These are phyloP conservation scores for Stenolophus ochropezus DNA, from an alignment of 2,888 invertebrate genomes.

Conservation along the genomic window DNA sequence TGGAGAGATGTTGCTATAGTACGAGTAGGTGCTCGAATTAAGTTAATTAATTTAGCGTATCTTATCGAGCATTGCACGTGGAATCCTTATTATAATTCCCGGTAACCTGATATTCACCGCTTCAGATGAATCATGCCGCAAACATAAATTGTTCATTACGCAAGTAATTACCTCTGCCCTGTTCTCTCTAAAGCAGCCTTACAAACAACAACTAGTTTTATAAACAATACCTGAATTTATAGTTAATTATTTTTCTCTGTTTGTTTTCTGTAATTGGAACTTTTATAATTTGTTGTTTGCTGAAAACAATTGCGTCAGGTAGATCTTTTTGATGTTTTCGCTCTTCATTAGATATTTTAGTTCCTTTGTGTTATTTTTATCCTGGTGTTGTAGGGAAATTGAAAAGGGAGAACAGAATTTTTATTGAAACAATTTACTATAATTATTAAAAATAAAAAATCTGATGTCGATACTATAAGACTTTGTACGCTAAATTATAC, in stretches of 20 bases:
- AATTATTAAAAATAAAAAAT: too few relatives aligned
- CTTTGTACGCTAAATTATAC: too few relatives aligned
- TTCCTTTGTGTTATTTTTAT: background rate
- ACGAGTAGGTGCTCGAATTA: background rate
- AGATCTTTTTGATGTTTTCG: background rate
- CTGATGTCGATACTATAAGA: too few relatives aligned
- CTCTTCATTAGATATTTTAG: background rate
- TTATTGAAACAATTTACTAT: too few relatives aligned
- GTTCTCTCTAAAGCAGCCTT: background rate
- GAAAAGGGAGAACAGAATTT: too few relatives aligned
- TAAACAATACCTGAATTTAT: constrained; percentile 23
- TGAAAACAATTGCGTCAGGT: background rate
- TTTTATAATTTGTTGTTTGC: background rate
- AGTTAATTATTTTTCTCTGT: constrained; percentile 15
- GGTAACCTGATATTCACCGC: constrained; percentile 12
- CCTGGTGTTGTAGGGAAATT: background rate
- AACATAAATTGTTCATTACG: constrained; percentile 25
- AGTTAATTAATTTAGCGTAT: constrained; percentile 24
- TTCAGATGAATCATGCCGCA: background rate
- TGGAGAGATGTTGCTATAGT: background rate
- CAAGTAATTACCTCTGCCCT: background rate
- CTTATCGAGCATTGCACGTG: background rate
- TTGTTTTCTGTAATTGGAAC: background rate
- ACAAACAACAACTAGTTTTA: background rate
- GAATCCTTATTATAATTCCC: constrained; percentile 32